Base-by-base conservation (phyloP, 92 coral and sea anemone species). In the Phenganax stokvisi region DNA sequence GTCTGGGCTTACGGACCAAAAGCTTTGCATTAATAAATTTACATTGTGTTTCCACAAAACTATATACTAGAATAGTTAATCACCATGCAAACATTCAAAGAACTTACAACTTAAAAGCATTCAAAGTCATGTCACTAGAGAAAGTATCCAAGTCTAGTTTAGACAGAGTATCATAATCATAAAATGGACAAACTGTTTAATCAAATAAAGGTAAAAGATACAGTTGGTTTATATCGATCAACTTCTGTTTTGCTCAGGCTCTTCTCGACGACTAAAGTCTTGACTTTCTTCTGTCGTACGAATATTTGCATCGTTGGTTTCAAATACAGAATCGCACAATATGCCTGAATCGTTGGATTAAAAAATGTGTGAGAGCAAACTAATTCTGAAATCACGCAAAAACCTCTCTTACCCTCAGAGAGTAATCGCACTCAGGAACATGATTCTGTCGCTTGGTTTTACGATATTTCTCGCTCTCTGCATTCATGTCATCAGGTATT, bases 201-300 rank as follows among this genome's bases (percentile, higher is more conserved):
- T 61, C 25, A 61, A 17, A 0, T 13, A 72, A 25, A 92, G 92
- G 93, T 89, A 86, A 92, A 93, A 68, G 76, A 54, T 60, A 83
- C 89, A 8, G 86, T 90, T 9, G 92, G 91, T 65, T 76, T 79
- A 73, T 93, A 93, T 28, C 80, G 74, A 69, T 93, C 98, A 77
- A 93, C 93, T 80, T 91, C 98, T 10, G 98, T 93, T 77, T 93
- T 89, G 54, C 98, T 93, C 59, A 93, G 78, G 72, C 98, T 93
- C 81, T 91, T 93, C 16, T 96, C 92, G 58, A 93, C 88, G 0
- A 92, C 97, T 64, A 90, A 82, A 3, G 97, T 91, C 72, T 90
- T 84, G 15, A 93, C 98, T 82, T 93, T 93, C 80, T 86, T 89
- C 47, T 90, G 90, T 64, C 98, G 81, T 57, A 93, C 52, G n/a